Conservation (phyloP, 2,113 vertebrate genomes). For the Coptodon bakossiorum region DNA sequence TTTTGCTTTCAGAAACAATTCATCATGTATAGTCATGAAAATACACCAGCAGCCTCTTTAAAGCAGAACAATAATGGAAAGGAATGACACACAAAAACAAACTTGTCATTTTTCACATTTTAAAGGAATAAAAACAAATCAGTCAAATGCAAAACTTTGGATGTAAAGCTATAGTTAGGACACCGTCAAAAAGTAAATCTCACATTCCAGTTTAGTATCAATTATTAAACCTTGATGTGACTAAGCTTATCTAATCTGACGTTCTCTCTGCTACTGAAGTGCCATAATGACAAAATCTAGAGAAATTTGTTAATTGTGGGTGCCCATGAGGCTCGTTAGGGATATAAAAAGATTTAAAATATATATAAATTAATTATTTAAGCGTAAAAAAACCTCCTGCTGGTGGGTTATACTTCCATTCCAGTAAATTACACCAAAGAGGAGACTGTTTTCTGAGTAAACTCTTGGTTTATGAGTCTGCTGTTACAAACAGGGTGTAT, state of each 20-base stretch:
- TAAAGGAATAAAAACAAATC: not conserved
- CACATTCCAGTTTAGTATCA: not conserved
- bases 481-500: not conserved
- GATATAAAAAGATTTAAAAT: not conserved
- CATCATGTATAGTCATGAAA: not conserved
- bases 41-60: not conserved
- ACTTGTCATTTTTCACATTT: not conserved
- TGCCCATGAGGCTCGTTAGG: not conserved
- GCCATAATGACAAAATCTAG: not conserved
- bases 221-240: not conserved
- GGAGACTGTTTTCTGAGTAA: not conserved
- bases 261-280: not conserved
- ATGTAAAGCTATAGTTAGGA: not conserved
- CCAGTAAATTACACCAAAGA: not conserved
- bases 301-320: accelerated
- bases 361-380: not conserved
- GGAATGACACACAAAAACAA: accelerated
- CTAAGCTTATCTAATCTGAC: not conserved
- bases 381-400: accelerated
- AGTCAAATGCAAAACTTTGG: not conserved
- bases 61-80: not conserved
- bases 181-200: not conserved
- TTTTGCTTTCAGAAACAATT: not conserved
- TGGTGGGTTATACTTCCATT: not conserved
- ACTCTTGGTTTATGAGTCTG: not conserved